These are phyloP conservation scores for Melinaea menophilus DNA, from an alignment of 2,888 invertebrate genomes.

Conservation along the genomic window DNA sequence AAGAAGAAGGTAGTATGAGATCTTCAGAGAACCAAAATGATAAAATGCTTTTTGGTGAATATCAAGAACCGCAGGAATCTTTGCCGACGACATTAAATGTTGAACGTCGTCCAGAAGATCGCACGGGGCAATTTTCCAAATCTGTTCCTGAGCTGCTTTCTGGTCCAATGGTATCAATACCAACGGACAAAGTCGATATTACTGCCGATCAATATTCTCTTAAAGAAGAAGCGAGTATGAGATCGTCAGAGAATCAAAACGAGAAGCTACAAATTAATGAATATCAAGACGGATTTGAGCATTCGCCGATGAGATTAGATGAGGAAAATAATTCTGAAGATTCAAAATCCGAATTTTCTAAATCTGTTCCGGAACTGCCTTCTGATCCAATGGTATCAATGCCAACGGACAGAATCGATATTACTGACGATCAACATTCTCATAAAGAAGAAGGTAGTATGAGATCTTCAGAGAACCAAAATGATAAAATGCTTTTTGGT, in stretches of 20 bases:
- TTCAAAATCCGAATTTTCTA: not conserved
- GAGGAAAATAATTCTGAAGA: constrained; percentile 3
- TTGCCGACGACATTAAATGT: constrained; percentile 13
- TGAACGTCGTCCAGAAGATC: constrained; percentile 17
- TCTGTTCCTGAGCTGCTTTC: not conserved
- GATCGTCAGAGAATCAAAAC: no score
- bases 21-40: constrained; percentile 3
- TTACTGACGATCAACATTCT: no score
- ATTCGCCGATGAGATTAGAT: not conserved
- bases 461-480: no score
- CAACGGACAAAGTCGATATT: no score
- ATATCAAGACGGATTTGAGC: no score
- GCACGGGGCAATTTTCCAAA: not conserved
- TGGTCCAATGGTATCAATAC: no score
- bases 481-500: no score
- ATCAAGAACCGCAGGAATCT: constrained; percentile 16
- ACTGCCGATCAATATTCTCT: no score
- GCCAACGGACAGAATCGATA: not conserved
- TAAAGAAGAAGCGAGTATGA: no score
- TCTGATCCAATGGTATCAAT: not conserved
- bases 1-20: constrained; percentile 6
- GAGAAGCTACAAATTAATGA: no score
- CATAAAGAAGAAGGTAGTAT: no score
- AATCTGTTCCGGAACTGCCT: not conserved
- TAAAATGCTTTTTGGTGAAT: constrained; percentile 11